Evolutionary conservation across 2,797 vertebrate species (phyloP).

Genomic region (Phalloptychus januarius): DNA sequence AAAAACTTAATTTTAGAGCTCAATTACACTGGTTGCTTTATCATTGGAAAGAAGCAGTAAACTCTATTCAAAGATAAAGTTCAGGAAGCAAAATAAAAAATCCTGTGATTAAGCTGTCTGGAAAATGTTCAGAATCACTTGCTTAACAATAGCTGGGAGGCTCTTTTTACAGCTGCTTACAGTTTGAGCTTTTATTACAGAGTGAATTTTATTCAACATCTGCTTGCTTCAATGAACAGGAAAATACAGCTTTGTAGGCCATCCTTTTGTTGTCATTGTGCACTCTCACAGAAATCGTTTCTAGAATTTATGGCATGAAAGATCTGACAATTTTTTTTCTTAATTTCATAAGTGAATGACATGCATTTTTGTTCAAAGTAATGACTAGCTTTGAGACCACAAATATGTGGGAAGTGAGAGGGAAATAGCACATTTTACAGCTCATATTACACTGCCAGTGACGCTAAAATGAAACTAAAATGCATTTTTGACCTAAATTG

Average conservation of each 20-base stretch:
- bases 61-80: constrained; percentile 26
- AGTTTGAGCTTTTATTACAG: constrained; percentile 49
- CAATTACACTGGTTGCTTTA: constrained; percentile 1
- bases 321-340: neutral
- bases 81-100: constrained; percentile 12
- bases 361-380: neutral
- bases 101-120: constrained; percentile 43
- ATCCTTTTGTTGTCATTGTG: constrained; percentile 34
- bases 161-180: constrained; percentile 35
- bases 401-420: neutral
- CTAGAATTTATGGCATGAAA: neutral
- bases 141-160: constrained; percentile 42
- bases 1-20: neutral
- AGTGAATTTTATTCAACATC: constrained; percentile 50
- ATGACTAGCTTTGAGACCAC: neutral
- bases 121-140: constrained; percentile 31
- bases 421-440: neutral
- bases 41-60: neutral
- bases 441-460: neutral
- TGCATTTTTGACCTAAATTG: neutral
- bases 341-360: neutral
- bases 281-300: constrained; percentile 24
- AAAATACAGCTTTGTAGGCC: constrained; percentile 51
- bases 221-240: constrained; percentile 60
- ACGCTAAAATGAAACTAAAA: neutral